Percentiles rank a stretch among this genome's conserved stretches.
Evolutionary conservation across 2,888 invertebrate species (phyloP).

Genomic region (Didymodactylos carnosus): DNA sequence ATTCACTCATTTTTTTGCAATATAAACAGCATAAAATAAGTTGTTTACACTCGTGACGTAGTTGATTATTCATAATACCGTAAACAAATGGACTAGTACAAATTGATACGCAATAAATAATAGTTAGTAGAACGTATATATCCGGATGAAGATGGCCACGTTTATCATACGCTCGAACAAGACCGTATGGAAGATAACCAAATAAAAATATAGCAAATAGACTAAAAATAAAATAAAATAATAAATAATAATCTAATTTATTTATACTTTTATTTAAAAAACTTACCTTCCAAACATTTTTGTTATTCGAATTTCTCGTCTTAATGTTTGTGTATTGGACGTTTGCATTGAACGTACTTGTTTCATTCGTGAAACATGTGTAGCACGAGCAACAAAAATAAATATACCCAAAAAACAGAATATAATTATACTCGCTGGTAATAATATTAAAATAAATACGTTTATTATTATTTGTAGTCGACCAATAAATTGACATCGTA

Average conservation of each 20-base stretch:
- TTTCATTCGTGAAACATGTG: neutral
- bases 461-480: conserved; percentile 8
- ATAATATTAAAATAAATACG: conserved; percentile 2
- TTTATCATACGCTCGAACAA: conserved; percentile 5
- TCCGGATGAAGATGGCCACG: conserved; percentile 9
- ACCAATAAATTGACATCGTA: conserved; percentile 4
- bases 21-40: neutral
- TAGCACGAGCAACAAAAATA: neutral
- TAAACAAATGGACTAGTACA: conserved; percentile 10
- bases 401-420: conserved; percentile 14
- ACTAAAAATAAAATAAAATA: too few species aligned
- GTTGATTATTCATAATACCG: conserved; percentile 12
- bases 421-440: conserved; percentile 6
- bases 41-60: conserved; percentile 2
- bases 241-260: too few species aligned
- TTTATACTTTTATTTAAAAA: too few species aligned
- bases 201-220: conserved; percentile 9
- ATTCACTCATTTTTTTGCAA: neutral
- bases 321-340: neutral
- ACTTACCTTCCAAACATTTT: conserved; percentile 15
- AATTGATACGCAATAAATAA: conserved; percentile 10
- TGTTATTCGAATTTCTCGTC: conserved; percentile 12
- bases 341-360: neutral
- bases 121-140: conserved; percentile 10
- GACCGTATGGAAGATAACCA: conserved; percentile 11